Conservation (phyloP, 2,888 invertebrate genomes). For the Synanthedon andrenaeformis region DNA sequence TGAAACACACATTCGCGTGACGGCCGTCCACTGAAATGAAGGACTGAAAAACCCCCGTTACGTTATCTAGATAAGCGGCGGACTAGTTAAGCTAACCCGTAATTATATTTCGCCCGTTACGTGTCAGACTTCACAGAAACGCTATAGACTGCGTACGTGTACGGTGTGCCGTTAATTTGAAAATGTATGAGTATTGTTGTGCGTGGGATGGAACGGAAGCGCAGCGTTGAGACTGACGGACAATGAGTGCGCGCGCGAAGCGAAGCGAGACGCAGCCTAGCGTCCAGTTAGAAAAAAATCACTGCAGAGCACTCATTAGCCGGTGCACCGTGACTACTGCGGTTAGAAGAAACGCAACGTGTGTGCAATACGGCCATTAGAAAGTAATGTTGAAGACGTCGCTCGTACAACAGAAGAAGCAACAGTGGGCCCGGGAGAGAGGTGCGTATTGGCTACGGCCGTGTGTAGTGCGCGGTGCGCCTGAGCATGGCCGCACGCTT, state of each 20-base stretch:
- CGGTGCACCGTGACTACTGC: slow-evolving; percentile 59
- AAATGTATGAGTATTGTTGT: slow-evolving; percentile 20
- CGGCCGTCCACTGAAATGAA: slow-evolving; percentile 55
- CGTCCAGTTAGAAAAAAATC: slow-evolving; percentile 51
- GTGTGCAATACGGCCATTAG: slow-evolving; percentile 61
- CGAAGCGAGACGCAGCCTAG: slow-evolving; percentile 57
- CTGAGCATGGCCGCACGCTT: slow-evolving; percentile 9
- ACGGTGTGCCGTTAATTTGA: slow-evolving; percentile 22
- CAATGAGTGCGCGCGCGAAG: slow-evolving; percentile 59
- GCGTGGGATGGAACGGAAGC: slow-evolving; percentile 28
- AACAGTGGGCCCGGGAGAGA: slow-evolving; percentile 94
- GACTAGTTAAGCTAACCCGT: slow-evolving; percentile 1
- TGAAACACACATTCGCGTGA: slow-evolving; percentile 60
- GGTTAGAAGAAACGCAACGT: slow-evolving; percentile 46
- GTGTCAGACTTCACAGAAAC: slow-evolving; percentile 17
- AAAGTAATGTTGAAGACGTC: slow-evolving; percentile 70
- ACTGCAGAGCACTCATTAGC: slow-evolving; percentile 50
- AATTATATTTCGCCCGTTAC: slow-evolving; percentile 1
- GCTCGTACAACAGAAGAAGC: slow-evolving; percentile 87
- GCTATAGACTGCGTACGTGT: slow-evolving; percentile 16
- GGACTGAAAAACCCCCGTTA: slow-evolving; percentile 29
- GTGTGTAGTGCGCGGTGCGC: slow-evolving; percentile 2
- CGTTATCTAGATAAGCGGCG: slow-evolving; percentile 8
- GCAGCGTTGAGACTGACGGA: slow-evolving; percentile 29
- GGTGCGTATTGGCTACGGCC: slow-evolving; percentile 68